Conservation (phyloP, 2,113 vertebrate genomes). For the Cyanoderma ruficeps region DNA sequence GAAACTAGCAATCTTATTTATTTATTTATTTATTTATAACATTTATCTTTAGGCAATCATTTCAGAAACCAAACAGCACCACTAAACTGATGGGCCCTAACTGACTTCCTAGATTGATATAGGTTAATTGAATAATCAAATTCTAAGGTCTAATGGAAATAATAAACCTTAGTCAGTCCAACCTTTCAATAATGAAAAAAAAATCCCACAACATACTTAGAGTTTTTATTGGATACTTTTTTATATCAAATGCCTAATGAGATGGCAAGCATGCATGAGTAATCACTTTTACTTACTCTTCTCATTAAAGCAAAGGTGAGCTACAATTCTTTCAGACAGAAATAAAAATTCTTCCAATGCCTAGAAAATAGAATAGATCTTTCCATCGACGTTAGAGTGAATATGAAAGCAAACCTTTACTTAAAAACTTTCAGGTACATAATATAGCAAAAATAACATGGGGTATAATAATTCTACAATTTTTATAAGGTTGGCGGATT, state of each 20-base stretch:
- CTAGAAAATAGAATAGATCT: not conserved
- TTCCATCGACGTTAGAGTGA: not conserved
- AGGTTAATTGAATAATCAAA: slow-evolving; percentile 73
- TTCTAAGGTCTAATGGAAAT: slow-evolving; percentile 64
- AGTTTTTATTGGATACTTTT: slow-evolving; percentile 59
- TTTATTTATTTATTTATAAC: not conserved
- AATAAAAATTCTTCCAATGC: slow-evolving; percentile 16
- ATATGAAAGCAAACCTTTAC: not conserved
- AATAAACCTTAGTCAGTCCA: slow-evolving; percentile 60
- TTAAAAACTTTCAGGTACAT: not conserved
- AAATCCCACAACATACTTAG: not conserved
- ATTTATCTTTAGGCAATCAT: slow-evolving; percentile 22
- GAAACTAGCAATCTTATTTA: not conserved
- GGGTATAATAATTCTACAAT: not conserved
- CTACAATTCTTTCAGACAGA: slow-evolving; percentile 56
- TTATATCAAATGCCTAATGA: slow-evolving; percentile 70
- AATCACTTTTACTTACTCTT: slow-evolving; percentile 72
- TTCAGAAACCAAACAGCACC: slow-evolving; percentile 40
- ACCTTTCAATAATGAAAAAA: slow-evolving; percentile 2
- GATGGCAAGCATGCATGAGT: slow-evolving; percentile 63
- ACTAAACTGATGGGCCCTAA: slow-evolving; percentile 62
- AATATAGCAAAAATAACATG: fast-evolving
- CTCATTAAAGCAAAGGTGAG: slow-evolving; percentile 62
- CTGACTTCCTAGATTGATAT: slow-evolving; percentile 55
- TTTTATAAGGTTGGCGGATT: not conserved